Evolutionary conservation across 2,113 vertebrate genomes (phyloP), one percentile per base, ranked within the genome.

Genomic region (Columba janthina): DNA sequence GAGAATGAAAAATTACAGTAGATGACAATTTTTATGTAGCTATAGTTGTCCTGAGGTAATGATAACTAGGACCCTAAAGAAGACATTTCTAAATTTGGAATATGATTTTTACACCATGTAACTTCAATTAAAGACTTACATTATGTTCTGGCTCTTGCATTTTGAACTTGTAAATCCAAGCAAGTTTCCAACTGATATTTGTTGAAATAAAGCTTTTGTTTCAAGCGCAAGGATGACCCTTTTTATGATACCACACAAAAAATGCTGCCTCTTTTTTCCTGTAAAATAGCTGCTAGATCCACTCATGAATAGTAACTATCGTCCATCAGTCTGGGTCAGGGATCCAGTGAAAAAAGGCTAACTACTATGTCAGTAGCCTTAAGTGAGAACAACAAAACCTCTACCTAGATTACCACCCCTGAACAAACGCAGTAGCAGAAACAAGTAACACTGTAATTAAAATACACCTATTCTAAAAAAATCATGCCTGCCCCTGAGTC

Each of bases 241-340:
- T 72, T 62, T n/a, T 34, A 65, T 34, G 8, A 34, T 78, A 65
- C 7, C 21, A n/a, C 21, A 40, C 8, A 17, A 77, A 54, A 17
- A 67, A n/a, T 22, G 12, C 4, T 85, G 20, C 38, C 11, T 38
- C 5, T 85, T 26, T 81, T 75, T 73, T 54, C 34, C 18, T 42
- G 11, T 25, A 46, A 81, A 76, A 76, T 20, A 24, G 15, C 10
- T 67, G 4, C 9, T 60, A 42, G 22, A 78, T 42, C 2, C 4
- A 36, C 6, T 75, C 31, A 38, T 72, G 25, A 69, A 56, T 18
- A 79, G 20, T 61, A 50, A 48, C 32, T 44, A 22, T 31, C 40
- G 5, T 69, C 28, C 12, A 8, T 26, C 0, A 1, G 0, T 57
- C 64, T 53, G 24, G 17, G 12, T 74, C 44, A 79, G n/a, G 71